phyloP scores from a whole-genome alignment of 2,113 vertebrate genomes.

The Muntiacus reevesi region DNA sequence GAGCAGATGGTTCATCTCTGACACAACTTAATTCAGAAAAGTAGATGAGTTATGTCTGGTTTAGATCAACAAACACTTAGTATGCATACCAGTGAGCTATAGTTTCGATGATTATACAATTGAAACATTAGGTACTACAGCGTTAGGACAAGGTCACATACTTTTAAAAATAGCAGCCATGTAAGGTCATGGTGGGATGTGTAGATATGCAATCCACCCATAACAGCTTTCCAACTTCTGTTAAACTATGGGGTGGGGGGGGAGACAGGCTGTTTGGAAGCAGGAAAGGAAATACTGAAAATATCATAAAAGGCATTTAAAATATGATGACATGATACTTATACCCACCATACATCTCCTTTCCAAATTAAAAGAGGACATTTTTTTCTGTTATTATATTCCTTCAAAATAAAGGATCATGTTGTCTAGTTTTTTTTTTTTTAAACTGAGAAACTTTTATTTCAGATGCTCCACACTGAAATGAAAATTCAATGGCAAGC shows the following conservation, averaged over 20 bases:
- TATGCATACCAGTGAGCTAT: background rate
- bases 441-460: constrained; percentile 24
- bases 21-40: constrained; percentile 51
- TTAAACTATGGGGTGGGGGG: background rate
- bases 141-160: background rate
- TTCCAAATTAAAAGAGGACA: constrained; percentile 4
- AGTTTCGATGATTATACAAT: background rate
- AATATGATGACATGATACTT: background rate
- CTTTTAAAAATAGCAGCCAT: background rate
- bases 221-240: background rate
- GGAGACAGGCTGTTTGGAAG: background rate
- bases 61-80: constrained; percentile 23
- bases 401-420: constrained; percentile 34
- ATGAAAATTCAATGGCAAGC: constrained; percentile 48
- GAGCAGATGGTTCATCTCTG: constrained; percentile 54
- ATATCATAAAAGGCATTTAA: constrained; percentile 36
- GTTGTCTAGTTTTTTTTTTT: background rate
- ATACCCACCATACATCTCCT: background rate
- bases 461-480: constrained; percentile 27
- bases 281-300: background rate
- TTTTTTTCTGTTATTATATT: background rate
- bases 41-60: constrained; percentile 39
- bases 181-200: background rate
- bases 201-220: background rate
- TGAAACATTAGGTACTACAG: background rate